A percentile compares a stretch with the other conserved stretches of the same genome.
phyloP scores from a whole-genome alignment of 2,888 invertebrate genomes.

The Cyclophora albipunctata region DNA sequence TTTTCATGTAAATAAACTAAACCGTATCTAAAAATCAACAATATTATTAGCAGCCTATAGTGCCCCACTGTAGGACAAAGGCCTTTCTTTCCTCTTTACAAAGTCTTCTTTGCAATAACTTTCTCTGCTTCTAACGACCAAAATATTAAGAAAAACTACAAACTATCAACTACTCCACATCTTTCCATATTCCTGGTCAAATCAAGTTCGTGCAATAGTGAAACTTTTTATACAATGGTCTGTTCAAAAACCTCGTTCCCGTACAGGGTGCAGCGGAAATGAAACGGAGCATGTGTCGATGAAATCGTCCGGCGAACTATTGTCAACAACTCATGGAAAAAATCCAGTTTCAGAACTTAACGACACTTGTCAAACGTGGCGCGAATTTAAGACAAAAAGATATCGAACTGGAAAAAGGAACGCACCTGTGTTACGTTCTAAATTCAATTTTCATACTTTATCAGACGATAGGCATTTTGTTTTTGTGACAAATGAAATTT shows the following conservation, averaged over 20 bases:
- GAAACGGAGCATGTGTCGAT: conserved; percentile 59
- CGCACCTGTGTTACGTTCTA: conserved; percentile 24
- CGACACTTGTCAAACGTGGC: conserved; percentile 46
- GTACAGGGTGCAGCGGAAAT: conserved; percentile 64
- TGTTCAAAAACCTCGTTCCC: conserved; percentile 51
- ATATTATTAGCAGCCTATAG: too few relatives aligned
- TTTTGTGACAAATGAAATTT: too few relatives aligned
- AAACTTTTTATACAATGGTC: conserved; percentile 61
- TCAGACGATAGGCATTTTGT: too few relatives aligned
- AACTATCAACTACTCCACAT: conserved; percentile 12
- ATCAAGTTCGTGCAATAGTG: conserved; percentile 71
- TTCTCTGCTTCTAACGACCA: too few relatives aligned
- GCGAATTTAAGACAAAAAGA: conserved; percentile 43
- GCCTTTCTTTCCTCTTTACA: too few relatives aligned
- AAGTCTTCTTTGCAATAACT: too few relatives aligned
- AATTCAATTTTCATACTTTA: conserved; percentile 23
- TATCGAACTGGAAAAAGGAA: conserved; percentile 17
- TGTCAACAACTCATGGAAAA: conserved; percentile 29
- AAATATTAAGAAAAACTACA: too few relatives aligned
- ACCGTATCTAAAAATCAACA: too few relatives aligned
- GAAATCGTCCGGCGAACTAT: conserved; percentile 50
- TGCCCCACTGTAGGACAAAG: too few relatives aligned
- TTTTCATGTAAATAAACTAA: too few relatives aligned
- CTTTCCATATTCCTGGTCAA: conserved; percentile 43
- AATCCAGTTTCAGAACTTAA: conserved; percentile 34